Conservation (phyloP, 2,113 vertebrate genomes). For the Rissa tridactyla region DNA sequence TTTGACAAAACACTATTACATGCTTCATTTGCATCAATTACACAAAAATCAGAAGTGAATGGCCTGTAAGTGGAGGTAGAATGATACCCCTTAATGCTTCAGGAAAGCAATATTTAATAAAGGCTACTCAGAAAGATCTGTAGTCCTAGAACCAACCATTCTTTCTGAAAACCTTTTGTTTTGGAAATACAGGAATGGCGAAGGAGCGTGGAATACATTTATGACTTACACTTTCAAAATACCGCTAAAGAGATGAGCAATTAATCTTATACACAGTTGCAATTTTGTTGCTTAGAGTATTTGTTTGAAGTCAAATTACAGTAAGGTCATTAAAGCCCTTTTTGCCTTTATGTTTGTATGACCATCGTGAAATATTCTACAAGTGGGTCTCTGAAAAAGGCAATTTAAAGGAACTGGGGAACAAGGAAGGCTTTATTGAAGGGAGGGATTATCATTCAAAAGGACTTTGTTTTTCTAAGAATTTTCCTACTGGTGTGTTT, state of each 20-base stretch:
- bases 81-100: not conserved
- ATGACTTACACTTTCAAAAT: not conserved
- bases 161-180: not conserved
- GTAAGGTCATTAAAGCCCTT: not conserved
- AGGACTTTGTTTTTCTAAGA: not conserved
- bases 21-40: slow-evolving; percentile 7
- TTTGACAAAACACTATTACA: not conserved
- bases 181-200: not conserved
- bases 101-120: not conserved
- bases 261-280: not conserved
- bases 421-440: not conserved
- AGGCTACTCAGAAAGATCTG: not conserved
- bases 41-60: not conserved
- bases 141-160: not conserved
- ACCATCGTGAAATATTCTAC: not conserved
- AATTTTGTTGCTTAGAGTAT: not conserved
- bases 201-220: not conserved
- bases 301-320: not conserved
- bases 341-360: not conserved
- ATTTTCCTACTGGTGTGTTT: not conserved
- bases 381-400: not conserved
- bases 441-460: not conserved
- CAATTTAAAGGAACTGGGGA: not conserved
- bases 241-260: not conserved
- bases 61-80: not conserved